A percentile compares a stretch with the other conserved stretches of the same genome.
Conservation (phyloP, 2,888 invertebrate species). For the Eumacrocentrus americanus region DNA sequence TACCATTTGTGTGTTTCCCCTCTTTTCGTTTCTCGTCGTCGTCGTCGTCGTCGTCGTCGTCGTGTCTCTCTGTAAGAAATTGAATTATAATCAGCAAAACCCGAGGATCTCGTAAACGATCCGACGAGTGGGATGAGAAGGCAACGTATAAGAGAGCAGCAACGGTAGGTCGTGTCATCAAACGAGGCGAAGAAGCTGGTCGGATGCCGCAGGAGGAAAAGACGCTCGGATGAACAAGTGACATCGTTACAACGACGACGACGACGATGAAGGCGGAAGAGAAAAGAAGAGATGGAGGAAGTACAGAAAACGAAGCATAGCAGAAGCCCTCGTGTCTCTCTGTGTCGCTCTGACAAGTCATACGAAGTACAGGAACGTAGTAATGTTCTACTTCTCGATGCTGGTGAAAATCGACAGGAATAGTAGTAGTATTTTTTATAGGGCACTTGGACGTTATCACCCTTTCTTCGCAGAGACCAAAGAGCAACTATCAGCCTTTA, state of each 20-base stretch:
- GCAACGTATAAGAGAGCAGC: not conserved
- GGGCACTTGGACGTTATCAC: constrained; percentile 35
- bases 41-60: not conserved
- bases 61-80: constrained; percentile 9
- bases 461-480: constrained; percentile 21
- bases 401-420: constrained; percentile 25
- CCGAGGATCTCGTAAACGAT: constrained; percentile 13
- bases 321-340: not conserved
- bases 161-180: constrained; percentile 1
- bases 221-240: constrained; percentile 18
- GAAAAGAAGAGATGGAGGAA: not conserved
- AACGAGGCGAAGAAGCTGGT: constrained; percentile 11
- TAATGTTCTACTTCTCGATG: constrained; percentile 11
- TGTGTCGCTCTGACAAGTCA: constrained; percentile 6
- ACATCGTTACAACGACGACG: constrained; percentile 19
- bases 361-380: not conserved
- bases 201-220: constrained; percentile 1
- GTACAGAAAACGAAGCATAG: not conserved
- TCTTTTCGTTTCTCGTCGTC: not conserved
- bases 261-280: not conserved
- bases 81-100: constrained; percentile 27
- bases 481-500: constrained; percentile 20
- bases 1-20: no score
- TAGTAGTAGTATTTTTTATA: constrained; percentile 32
- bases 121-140: not conserved